Percentiles rank a stretch among this genome's conserved stretches.
Evolutionary conservation across 1,140 invertebrate genomes (phyloP).

Genomic region (Zaprionus davidi): DNA sequence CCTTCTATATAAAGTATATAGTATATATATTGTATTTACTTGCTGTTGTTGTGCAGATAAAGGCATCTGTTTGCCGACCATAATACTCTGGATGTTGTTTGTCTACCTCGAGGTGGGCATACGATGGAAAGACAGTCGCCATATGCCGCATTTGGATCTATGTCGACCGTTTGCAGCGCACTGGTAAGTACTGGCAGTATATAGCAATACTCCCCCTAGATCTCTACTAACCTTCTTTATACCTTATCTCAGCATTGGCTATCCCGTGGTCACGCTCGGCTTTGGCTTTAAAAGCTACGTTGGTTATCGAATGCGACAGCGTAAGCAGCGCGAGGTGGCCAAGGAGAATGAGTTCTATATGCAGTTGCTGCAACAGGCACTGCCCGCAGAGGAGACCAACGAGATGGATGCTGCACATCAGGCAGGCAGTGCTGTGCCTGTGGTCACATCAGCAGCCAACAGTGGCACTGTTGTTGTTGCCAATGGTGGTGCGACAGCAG

Average conservation of each 20-base stretch:
- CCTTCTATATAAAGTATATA: constrained; percentile 1
- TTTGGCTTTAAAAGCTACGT: constrained; percentile 98
- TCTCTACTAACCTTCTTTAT: background rate
- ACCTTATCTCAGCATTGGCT: constrained; percentile 92
- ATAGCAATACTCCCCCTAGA: too few species aligned
- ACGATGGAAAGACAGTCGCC: constrained; percentile 93
- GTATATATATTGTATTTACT: constrained; percentile 17
- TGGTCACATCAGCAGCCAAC: constrained; percentile 7
- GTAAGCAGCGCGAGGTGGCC: constrained; percentile 96
- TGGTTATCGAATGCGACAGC: constrained; percentile 95
- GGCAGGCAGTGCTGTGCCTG: constrained; percentile 18
- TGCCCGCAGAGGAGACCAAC: constrained; percentile 88
- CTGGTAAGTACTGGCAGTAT: constrained; percentile 87
- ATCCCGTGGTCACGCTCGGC: constrained; percentile 98
- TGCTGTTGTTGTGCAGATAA: constrained; percentile 87
- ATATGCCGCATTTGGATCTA: constrained; percentile 95
- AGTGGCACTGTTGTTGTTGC: constrained; percentile 35
- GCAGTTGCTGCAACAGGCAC: constrained; percentile 94
- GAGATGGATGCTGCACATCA: constrained; percentile 49
- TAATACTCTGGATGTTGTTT: constrained; percentile 97
- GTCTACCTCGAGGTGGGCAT: constrained; percentile 97
- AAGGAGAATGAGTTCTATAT: constrained; percentile 98
- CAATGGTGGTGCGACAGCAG: constrained; percentile 46
- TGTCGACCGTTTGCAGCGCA: constrained; percentile 99
- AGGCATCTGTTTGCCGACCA: constrained; percentile 97